phyloP scores from a whole-genome alignment of 2,113 vertebrate genomes.

The Callipepla squamata region DNA sequence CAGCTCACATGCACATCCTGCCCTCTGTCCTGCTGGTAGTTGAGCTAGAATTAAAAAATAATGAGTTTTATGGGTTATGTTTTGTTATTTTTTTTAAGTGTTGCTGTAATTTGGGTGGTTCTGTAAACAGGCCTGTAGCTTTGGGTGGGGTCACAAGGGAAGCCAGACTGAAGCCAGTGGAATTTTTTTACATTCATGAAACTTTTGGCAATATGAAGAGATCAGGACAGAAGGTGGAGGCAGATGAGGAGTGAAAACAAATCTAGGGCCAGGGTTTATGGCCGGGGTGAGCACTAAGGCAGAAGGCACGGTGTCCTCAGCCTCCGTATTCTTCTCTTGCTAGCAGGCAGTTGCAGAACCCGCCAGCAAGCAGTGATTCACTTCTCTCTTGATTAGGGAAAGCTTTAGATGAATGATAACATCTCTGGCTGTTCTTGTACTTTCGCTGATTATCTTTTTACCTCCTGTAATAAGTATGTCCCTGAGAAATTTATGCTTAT shows the following conservation, averaged over 20 bases:
- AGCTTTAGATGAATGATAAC: neutral
- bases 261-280: neutral
- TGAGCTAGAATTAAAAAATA: neutral
- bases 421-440: neutral
- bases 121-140: neutral
- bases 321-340: fast-evolving
- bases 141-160: neutral
- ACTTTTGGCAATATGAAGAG: neutral
- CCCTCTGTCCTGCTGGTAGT: neutral
- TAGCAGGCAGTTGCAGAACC: neutral
- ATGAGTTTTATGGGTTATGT: neutral
- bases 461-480: neutral
- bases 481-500: neutral
- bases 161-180: neutral
- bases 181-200: neutral
- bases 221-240: neutral
- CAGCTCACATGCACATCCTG: neutral
- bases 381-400: neutral
- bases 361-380: neutral
- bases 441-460: neutral
- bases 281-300: neutral
- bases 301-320: neutral
- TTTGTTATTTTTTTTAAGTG: neutral
- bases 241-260: neutral
- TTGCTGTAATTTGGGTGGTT: neutral